Conservation (phyloP, 2,797 vertebrate genomes). For the Pygocentrus nattereri region DNA sequence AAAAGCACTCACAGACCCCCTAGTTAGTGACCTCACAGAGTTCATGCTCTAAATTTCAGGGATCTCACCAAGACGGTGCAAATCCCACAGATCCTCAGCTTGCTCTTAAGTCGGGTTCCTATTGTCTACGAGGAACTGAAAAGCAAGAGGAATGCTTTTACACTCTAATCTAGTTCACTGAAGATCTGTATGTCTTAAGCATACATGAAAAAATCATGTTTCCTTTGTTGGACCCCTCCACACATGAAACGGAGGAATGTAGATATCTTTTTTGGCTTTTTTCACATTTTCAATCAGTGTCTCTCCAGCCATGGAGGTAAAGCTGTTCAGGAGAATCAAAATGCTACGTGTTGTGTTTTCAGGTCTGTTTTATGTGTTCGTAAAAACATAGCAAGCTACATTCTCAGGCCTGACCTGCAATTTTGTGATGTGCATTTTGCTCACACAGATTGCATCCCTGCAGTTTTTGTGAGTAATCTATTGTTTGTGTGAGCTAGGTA, state of each 20-base stretch:
- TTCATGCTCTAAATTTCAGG: conserved; percentile 23
- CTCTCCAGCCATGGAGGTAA: not conserved
- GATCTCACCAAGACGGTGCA: conserved; percentile 41
- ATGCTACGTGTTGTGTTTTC: not conserved
- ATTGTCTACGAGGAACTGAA: not conserved
- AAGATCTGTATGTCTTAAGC: not conserved
- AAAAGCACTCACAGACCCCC: conserved; percentile 34
- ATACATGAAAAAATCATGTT: not conserved
- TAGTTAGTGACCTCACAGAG: conserved; percentile 33
- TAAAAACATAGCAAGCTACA: not conserved
- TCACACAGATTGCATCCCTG: not conserved
- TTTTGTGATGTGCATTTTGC: not conserved
- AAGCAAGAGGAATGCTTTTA: not conserved
- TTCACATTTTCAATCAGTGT: not conserved
- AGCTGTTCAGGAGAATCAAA: not conserved
- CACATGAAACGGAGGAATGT: not conserved
- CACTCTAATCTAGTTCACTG: not conserved
- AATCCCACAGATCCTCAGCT: conserved; percentile 41
- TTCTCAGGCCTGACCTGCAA: not conserved
- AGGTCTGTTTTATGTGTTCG: not conserved
- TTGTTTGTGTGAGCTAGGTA: too few species aligned
- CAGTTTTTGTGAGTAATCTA: not conserved
- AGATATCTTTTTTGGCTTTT: not conserved
- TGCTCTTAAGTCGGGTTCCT: not conserved
- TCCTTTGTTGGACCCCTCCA: not conserved